phyloP scores from a whole-genome alignment of 2,113 vertebrate species.

The Sinocyclocheilus rhinocerous region DNA sequence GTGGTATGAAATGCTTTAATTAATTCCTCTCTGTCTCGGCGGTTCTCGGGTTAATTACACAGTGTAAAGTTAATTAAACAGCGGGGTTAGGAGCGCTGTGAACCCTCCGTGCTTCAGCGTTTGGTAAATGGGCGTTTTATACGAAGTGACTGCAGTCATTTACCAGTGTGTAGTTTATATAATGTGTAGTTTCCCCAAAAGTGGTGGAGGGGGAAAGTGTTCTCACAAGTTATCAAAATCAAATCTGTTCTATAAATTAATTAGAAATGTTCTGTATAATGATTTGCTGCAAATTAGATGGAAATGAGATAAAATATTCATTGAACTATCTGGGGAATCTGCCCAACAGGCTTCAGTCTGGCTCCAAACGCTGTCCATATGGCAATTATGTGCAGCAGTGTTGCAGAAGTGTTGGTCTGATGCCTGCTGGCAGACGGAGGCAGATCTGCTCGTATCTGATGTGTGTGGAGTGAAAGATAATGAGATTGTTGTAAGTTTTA shows the following conservation, averaged over 20 bases:
- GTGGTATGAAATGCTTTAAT: conserved; percentile 58
- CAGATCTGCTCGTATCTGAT: conserved; percentile 73
- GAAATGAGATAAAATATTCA: conserved; percentile 84
- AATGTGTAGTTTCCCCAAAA: conserved; percentile 31
- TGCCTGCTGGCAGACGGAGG: conserved; percentile 72
- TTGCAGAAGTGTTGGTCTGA: conserved; percentile 77
- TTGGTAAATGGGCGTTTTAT: conserved; percentile 70
- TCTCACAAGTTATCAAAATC: conserved; percentile 74
- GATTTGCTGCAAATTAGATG: conserved; percentile 82
- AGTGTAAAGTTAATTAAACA: conserved; percentile 79
- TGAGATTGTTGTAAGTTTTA: conserved; percentile 80
- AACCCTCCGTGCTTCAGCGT: conserved; percentile 67
- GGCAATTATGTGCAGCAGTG: conserved; percentile 78
- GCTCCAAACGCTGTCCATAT: conserved; percentile 80
- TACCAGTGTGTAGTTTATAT: conserved; percentile 66
- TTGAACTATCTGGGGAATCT: conserved; percentile 81
- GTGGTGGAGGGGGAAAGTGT: conserved; percentile 5
- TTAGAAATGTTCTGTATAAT: conserved; percentile 79
- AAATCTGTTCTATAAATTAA: conserved; percentile 81
- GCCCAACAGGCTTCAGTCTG: conserved; percentile 76
- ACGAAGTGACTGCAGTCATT: conserved; percentile 71
- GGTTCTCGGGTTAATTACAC: conserved; percentile 80
- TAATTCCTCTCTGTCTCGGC: conserved; percentile 64
- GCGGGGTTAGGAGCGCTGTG: conserved; percentile 72
- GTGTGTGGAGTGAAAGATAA: conserved; percentile 75